Base-by-base conservation (phyloP, 2,888 invertebrate genomes). In the Eretmocerus hayati region DNA sequence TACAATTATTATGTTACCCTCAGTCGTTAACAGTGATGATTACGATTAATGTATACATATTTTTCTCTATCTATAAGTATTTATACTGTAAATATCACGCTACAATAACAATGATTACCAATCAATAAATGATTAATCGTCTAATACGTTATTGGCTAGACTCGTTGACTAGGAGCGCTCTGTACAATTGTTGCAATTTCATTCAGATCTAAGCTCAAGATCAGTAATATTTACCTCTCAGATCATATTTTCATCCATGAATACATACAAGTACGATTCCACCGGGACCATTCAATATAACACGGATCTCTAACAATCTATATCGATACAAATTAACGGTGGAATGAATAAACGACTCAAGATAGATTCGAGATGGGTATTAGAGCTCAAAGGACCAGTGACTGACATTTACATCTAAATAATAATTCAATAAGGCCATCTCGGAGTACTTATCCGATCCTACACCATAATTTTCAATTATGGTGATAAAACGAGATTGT, bases 41-140 rank as follows among this genome's bases (percentile, higher is more conserved):
- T 26, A 46, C 18, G 33, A 43, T 21, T 6, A 33, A 30, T 33
- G 22, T 42, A 8, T 21, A 20, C 31, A 41, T 36, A 26, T 38
- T 33, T 23, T 20, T 20, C 38, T 21, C 42, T 37, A 37, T 23
- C 26, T 47, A 31, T 41, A 41, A 44, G 42, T 42, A 45, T 41
- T n/a, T 44, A 47, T 33, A 47, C 13, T 44, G 20, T 51, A 51
- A 51, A 51, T 47, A 51, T 52, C 22, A 41, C 44, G 22, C 57
- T 60, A 60, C 48, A 46, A 48, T 50, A 59, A 58, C 53, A 53
- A 51, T 59, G 54, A 54, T 47, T 41, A 37, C 55, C 53, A 45
- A 52, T 56, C 52, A 50, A 37, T 51, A 35, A 33, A 55, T 55
- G 50, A 47, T 52, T 52, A 51, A n/a, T 53, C 32, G 30, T 50